Conservation (phyloP, 2,888 invertebrate genomes). For the Alloscopus bannaensis region DNA sequence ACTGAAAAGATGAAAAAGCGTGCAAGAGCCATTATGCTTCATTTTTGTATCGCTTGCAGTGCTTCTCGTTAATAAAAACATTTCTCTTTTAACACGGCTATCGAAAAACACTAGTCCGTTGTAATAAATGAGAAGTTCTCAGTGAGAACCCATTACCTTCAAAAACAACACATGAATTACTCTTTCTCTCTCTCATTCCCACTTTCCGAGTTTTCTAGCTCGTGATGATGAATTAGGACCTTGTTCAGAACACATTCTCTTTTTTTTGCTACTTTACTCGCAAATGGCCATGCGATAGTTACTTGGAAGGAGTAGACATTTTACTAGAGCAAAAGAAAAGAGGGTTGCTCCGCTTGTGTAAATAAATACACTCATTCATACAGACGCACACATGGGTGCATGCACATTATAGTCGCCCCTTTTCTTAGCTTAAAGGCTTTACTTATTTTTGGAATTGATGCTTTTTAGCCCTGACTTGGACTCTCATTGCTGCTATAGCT, state of each 20-base stretch:
- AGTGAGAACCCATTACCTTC: conserved; percentile 1
- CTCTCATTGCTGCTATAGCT: too few relatives aligned
- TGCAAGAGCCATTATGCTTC: not conserved
- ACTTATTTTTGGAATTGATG: not conserved
- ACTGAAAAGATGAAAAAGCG: not conserved
- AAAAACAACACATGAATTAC: conserved; percentile 40
- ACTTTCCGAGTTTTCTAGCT: not conserved
- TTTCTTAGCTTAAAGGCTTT: not conserved
- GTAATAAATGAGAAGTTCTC: conserved; percentile 18
- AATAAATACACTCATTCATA: conserved; percentile 31
- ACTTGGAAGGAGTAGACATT: too few relatives aligned
- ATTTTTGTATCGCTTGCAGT: not conserved
- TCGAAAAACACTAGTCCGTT: conserved; percentile 27
- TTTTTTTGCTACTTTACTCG: not conserved
- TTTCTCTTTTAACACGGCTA: conserved; percentile 24
- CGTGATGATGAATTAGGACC: not conserved
- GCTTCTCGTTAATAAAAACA: conserved; percentile 29
- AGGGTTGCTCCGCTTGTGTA: conserved; percentile 49
- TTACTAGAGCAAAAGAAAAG: too few relatives aligned
- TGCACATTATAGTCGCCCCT: not conserved
- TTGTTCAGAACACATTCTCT: not conserved
- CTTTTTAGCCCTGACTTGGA: too few relatives aligned
- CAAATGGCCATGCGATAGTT: conserved; percentile 22
- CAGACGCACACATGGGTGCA: not conserved
- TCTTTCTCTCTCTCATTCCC: conserved; percentile 12